Evolutionary conservation across 2,888 invertebrate genomes (phyloP).

Genomic region (Romanomermis culicivorax): DNA sequence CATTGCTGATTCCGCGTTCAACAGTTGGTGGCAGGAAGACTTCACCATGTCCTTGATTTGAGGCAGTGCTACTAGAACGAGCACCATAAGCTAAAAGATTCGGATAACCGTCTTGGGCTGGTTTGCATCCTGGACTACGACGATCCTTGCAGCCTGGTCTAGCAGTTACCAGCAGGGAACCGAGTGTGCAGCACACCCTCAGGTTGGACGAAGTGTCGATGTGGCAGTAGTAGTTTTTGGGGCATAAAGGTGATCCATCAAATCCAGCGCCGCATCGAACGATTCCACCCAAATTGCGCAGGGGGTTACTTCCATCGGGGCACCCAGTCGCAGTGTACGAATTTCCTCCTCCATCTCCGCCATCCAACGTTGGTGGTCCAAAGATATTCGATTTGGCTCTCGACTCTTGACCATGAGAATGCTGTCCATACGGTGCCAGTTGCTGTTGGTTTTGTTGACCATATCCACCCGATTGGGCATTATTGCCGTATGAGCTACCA

Average conservation of each 20-base stretch:
- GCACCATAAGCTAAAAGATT: too few relatives aligned
- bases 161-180: not conserved
- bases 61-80: too few relatives aligned
- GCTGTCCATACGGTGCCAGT: not conserved
- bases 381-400: not conserved
- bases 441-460: not conserved
- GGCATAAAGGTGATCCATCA: constrained; percentile 26
- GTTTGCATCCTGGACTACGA: not conserved
- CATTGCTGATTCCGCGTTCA: not conserved
- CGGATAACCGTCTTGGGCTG: not conserved
- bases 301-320: not conserved
- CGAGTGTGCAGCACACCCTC: not conserved
- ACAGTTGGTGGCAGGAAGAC: not conserved
- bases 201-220: constrained; percentile 15
- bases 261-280: constrained; percentile 23
- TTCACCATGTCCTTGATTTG: not conserved
- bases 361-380: not conserved
- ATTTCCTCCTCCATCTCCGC: not conserved
- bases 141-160: not conserved
- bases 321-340: not conserved
- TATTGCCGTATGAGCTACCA: not conserved
- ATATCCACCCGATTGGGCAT: not conserved
- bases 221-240: constrained; percentile 24
- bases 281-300: not conserved
- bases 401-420: not conserved